These are phyloP conservation scores for Sepiola atlantica DNA, from an alignment of 2,888 invertebrate species.

Conservation along the genomic window DNA sequence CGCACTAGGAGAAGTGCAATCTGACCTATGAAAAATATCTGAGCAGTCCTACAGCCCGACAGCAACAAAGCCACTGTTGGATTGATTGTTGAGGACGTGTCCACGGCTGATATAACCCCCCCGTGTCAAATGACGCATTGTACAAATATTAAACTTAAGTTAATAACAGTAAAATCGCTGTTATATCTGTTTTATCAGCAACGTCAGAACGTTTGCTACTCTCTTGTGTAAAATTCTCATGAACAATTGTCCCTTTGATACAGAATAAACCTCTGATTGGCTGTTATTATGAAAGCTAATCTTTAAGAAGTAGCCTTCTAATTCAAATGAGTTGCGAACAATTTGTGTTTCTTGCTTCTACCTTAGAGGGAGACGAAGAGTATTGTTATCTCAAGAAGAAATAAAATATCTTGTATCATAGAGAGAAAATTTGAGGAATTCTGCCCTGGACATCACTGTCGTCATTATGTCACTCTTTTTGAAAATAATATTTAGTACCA, in stretches of 20 bases:
- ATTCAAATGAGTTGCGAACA: neutral
- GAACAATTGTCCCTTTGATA: neutral
- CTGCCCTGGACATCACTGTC: neutral
- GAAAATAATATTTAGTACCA: conserved; percentile 4
- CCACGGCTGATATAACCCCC: too few relatives aligned
- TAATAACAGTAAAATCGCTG: neutral
- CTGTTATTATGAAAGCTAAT: neutral
- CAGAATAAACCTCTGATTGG: neutral
- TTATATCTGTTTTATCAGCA: neutral
- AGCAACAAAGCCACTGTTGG: too few relatives aligned
- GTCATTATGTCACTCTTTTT: neutral
- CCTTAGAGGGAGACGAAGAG: neutral
- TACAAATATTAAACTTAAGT: too few relatives aligned
- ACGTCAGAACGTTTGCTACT: neutral
- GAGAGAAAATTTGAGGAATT: neutral
- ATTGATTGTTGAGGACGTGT: too few relatives aligned
- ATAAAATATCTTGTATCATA: neutral
- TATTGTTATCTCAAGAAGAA: neutral
- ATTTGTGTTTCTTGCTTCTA: neutral
- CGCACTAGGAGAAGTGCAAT: too few relatives aligned
- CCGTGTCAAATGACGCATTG: too few relatives aligned
- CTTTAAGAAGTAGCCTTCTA: neutral
- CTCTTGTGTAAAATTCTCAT: neutral
- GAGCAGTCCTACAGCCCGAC: too few relatives aligned
- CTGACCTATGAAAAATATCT: too few relatives aligned